phyloP scores from a whole-genome alignment of 2,888 invertebrate species.

The Stictocephala bisonia region DNA sequence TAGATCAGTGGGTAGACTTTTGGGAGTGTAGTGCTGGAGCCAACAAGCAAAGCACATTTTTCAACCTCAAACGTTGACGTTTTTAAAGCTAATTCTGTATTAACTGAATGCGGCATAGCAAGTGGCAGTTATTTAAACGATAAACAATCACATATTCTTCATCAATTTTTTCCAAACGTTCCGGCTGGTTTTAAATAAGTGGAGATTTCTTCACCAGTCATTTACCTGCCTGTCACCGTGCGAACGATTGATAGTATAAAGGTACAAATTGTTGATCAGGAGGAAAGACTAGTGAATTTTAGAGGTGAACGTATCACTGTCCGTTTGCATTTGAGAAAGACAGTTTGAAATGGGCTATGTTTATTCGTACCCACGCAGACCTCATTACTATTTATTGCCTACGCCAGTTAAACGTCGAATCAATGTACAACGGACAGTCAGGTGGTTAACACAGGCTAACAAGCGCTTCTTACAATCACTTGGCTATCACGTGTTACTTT shows the following conservation, averaged over 20 bases:
- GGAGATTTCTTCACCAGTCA: conserved; percentile 61
- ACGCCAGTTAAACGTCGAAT: not conserved
- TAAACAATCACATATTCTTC: conserved; percentile 61
- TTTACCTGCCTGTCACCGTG: conserved; percentile 61
- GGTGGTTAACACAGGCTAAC: conserved; percentile 50
- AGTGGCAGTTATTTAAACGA: conserved; percentile 60
- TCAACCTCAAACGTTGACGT: too few relatives aligned
- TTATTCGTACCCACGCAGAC: too few relatives aligned
- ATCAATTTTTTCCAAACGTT: conserved; percentile 61
- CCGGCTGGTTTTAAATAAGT: conserved; percentile 62
- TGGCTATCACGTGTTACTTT: conserved; percentile 47
- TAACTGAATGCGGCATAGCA: conserved; percentile 60
- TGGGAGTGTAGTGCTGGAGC: too few relatives aligned
- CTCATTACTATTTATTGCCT: too few relatives aligned
- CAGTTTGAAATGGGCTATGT: not conserved
- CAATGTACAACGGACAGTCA: not conserved
- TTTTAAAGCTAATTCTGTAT: conserved; percentile 59
- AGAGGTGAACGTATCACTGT: conserved; percentile 60
- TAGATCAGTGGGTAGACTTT: conserved; percentile 55
- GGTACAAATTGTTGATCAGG: conserved; percentile 59
- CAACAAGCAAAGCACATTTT: conserved; percentile 48
- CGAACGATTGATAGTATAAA: conserved; percentile 40
- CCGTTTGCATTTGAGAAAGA: conserved; percentile 57
- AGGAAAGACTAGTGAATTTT: conserved; percentile 61
- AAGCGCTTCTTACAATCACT: conserved; percentile 48